Base-by-base conservation (phyloP, 2,888 invertebrate species). In the Temnothorax ravouxi region DNA sequence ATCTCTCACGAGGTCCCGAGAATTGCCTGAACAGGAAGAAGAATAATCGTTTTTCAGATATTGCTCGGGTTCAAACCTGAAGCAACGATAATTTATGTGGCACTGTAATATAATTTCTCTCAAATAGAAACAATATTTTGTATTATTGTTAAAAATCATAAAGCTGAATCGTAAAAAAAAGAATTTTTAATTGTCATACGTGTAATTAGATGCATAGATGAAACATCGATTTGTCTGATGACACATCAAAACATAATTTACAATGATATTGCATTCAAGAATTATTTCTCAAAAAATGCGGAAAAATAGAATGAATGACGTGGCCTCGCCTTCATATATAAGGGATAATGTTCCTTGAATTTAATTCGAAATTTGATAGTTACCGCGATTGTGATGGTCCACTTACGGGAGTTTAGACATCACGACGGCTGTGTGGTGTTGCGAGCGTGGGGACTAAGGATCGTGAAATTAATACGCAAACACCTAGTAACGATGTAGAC, bases 381-480 rank as follows among this genome's bases (percentile, higher is more conserved):
- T 80, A 61, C 61, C 59, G 13, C 18, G 34, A 34, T 59, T 72
- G 34, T 47, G n/a, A n/a, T 8, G 44, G 44, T 34, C 59, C 47
- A 25, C 18, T 59, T 38, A 50, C 13, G n/a, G 18, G 74, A 80
- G 72, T 72, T 80, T 80, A 47, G 79, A 47, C 18, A 59, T 72
- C 74, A 59, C 47, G 47, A n/a, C 34, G 52, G 64, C 76, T 21
- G 50, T 44, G 50, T n/a, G 21, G 44, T 83, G 54, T 41, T 41
- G 69, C 67, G 77, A 80, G 72, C 74, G 66, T 62, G 76, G 25
- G 54, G 11, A 81, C 50, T 67, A 54, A 75, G 75, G 80, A 80
- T 80, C 83, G 62, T 64, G 75, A 72, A 85, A 87, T 85, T 85
- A 83, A 87, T 87, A 83, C 67, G 83, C 75, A 85, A 85, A 66